Base-by-base conservation (phyloP, 2,888 invertebrate species). In the Dascillus cervinus region DNA sequence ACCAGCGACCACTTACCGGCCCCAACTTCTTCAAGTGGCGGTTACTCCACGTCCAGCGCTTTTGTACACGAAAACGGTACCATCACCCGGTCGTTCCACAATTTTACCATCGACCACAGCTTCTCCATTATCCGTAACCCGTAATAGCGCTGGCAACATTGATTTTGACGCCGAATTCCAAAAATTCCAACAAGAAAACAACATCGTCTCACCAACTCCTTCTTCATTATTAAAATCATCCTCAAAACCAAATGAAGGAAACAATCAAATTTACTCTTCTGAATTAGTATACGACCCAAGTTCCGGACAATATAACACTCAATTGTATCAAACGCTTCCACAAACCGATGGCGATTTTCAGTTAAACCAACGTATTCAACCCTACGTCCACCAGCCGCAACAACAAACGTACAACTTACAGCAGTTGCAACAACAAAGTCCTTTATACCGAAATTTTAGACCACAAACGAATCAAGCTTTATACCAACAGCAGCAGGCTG, bases 121-220 rank as follows among this genome's bases (percentile, higher is more conserved):
- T 57, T 10, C 62, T 12, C 33, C 45, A 10, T 12, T 41, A 19
- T 31, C 34, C 13, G 29, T 66, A 57, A 31, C 67, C 64, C 46
- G 44, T 32, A n/a, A n/a, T n/a, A n/a, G n/a, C n/a, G n/a, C n/a
- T n/a, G 58, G 56, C 40, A 73, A 14, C 29, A 27, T 73, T 17
- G 80, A 83, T 59, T 83, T 83, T 43, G 82, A 81, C 35, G 78
- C 79, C 19, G 83, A 84, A 62, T 79, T 84, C 51, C 81, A 82
- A 39, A 78, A 75, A 52, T 80, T 80, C 72, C 69, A 76, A 17
- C 78, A 79, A 24, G 77, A 77, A 56, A 75, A 74, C 52, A 39
- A 40, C 20, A 10, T 26, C 11, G 36, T 39, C 46, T 59, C 54
- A 31, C 57, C 59, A 9, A 43, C 52, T 3, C 56, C 67, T 1